Evolutionary conservation across 1,140 invertebrate species (phyloP).

Genomic region (Phymorhynchus buccinoides): DNA sequence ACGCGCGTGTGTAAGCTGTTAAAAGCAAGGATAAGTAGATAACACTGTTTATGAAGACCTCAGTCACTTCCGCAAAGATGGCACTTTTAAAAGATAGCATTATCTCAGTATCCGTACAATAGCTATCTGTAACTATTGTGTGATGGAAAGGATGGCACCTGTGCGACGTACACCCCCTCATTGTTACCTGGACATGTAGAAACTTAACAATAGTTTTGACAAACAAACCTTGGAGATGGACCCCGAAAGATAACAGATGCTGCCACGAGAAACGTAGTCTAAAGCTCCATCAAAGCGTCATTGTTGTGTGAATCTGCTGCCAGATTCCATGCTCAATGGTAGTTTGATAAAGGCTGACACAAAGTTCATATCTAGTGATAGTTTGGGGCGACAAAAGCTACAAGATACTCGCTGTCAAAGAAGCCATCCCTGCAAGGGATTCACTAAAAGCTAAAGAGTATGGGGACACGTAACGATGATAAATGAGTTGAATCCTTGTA

Average conservation of each 20-base stretch:
- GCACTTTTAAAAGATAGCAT: neutral
- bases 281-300: neutral
- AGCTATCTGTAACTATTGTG: neutral
- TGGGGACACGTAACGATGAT: too few species aligned
- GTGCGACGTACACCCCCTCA: neutral
- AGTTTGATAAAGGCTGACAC: neutral
- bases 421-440: too few species aligned
- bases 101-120: too few species aligned
- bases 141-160: neutral
- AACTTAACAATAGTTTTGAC: too few species aligned
- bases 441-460: too few species aligned
- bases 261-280: neutral
- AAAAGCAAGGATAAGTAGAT: too few species aligned
- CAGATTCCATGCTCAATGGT: neutral
- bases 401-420: neutral
- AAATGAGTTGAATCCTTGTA: too few species aligned
- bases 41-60: too few species aligned
- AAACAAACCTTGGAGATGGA: neutral
- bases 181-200: too few species aligned
- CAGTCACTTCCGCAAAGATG: too few species aligned
- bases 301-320: neutral
- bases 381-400: neutral
- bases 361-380: too few species aligned
- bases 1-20: too few species aligned
- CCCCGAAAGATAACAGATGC: neutral